Conservation (phyloP, 1,140 invertebrate genomes). For the silkworm (Bombyx mori) region ASM3026992v2 NC_085126.1:8460001-8460500, state of each 20-base stretch:
- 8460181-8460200: slow-evolving; percentile 17
- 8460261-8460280: slow-evolving; percentile 9
- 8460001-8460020: slow-evolving; percentile 15
- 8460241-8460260: slow-evolving; percentile 28
- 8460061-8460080: slow-evolving; percentile 24
- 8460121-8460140: slow-evolving; percentile 9
- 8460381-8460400: too few species aligned
- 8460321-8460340: too few species aligned
- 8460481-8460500: too few species aligned
- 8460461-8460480: too few species aligned
- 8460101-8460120: slow-evolving; percentile 15
- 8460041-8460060: slow-evolving; percentile 23
- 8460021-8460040: slow-evolving; percentile 27
- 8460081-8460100: slow-evolving; percentile 29
- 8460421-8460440: too few species aligned
- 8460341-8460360: too few species aligned
- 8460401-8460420: too few species aligned
- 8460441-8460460: too few species aligned
- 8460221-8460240: slow-evolving; percentile 33
- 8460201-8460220: slow-evolving; percentile 15
- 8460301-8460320: too few species aligned
- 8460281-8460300: too few species aligned
- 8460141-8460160: slow-evolving; percentile 8
- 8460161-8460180: slow-evolving; percentile 11
- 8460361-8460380: too few species aligned